These are phyloP conservation scores for Martes martes DNA, from an alignment of 2,113 vertebrate genomes.

Conservation along the genomic window DNA sequence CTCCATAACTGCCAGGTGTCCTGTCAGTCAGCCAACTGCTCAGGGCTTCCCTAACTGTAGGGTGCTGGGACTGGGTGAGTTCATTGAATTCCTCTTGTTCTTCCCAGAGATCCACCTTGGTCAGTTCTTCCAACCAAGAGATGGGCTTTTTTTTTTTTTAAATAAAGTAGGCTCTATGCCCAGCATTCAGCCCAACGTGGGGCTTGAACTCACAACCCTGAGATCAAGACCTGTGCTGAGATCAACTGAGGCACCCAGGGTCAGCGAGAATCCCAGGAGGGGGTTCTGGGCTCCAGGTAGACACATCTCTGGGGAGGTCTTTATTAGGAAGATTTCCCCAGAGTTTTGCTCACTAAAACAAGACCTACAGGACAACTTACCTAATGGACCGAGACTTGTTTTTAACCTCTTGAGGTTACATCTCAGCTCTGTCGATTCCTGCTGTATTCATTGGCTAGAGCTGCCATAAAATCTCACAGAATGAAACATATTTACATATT, in stretches of 20 bases:
- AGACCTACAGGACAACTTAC: background rate
- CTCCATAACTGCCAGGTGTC: slow-evolving; percentile 29
- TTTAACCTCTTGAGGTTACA: background rate
- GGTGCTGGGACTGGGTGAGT: background rate
- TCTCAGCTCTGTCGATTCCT: background rate
- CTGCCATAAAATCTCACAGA: background rate
- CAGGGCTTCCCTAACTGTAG: slow-evolving; percentile 4
- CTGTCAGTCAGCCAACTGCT: background rate
- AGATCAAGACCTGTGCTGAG: background rate
- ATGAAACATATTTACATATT: background rate
- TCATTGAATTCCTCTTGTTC: slow-evolving; percentile 25
- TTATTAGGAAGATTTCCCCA: background rate
- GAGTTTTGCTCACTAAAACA: background rate
- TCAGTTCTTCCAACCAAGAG: background rate
- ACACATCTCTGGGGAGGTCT: background rate
- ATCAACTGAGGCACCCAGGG: background rate
- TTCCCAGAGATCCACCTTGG: background rate
- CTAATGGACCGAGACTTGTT: background rate
- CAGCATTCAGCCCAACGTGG: background rate
- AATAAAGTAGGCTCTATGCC: background rate
- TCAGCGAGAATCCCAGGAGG: background rate
- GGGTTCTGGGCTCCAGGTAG: background rate
- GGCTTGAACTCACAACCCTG: background rate
- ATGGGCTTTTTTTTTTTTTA: background rate
- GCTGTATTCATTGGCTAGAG: background rate